phyloP scores from a whole-genome alignment of 2,888 invertebrate species.

The Phragmatobia fuliginosa region DNA sequence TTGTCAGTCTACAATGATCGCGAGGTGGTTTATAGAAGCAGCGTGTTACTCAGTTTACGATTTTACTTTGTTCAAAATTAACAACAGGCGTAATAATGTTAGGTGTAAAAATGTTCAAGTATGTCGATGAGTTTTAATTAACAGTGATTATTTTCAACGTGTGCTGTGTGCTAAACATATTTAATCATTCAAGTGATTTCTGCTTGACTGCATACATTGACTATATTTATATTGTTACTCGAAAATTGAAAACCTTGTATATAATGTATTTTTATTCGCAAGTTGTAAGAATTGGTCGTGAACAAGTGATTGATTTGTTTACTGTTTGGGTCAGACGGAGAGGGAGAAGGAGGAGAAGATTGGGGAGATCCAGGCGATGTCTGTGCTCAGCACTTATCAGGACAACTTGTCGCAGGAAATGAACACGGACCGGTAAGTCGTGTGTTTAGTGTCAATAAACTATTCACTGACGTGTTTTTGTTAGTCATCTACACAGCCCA shows the following conservation, averaged over 20 bases:
- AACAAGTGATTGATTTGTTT: slow-evolving; percentile 38
- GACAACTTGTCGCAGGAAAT: slow-evolving; percentile 87
- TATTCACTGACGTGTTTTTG: slow-evolving; percentile 25
- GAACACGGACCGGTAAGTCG: slow-evolving; percentile 87
- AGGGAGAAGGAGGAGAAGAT: slow-evolving; percentile 73
- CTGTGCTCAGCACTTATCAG: slow-evolving; percentile 86
- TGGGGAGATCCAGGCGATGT: slow-evolving; percentile 86
- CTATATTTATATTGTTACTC: slow-evolving; percentile 10
- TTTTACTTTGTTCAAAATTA: slow-evolving; percentile 51
- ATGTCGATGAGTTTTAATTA: slow-evolving; percentile 38
- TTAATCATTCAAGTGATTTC: neutral
- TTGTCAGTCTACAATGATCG: slow-evolving; percentile 57
- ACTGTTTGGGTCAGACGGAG: slow-evolving; percentile 78
- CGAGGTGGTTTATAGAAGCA: slow-evolving; percentile 65
- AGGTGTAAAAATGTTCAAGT: slow-evolving; percentile 50
- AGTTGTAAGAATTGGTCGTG: slow-evolving; percentile 12
- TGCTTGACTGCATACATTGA: slow-evolving; percentile 9
- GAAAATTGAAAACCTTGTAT: slow-evolving; percentile 19
- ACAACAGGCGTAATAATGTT: slow-evolving; percentile 36
- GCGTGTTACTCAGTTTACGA: slow-evolving; percentile 67
- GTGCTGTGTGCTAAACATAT: slow-evolving; percentile 5
- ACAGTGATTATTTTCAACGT: slow-evolving; percentile 36
- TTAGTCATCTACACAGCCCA: slow-evolving; percentile 34
- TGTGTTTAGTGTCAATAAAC: slow-evolving; percentile 17
- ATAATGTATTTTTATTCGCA: slow-evolving; percentile 27